Conservation (phyloP, 2,113 vertebrate genomes). For the Pseudonaja textilis region DNA sequence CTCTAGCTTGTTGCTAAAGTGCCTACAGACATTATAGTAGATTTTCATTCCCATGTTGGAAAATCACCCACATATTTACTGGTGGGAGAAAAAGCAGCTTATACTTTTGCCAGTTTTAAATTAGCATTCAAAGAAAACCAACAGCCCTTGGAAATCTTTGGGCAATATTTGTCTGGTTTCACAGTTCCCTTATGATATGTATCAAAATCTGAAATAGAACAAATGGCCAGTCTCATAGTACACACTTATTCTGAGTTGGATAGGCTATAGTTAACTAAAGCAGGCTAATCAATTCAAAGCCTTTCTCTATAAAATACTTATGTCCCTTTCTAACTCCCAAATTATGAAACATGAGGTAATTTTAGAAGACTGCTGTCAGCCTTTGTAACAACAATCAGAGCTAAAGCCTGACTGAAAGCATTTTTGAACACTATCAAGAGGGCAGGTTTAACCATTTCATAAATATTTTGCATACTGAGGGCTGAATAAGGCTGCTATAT, state of each 20-base stretch:
- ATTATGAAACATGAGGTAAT: constrained; percentile 10
- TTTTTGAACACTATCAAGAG: neutral
- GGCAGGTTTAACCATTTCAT: neutral
- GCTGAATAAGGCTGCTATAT: neutral
- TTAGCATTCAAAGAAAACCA: constrained; percentile 60
- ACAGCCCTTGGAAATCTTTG: constrained; percentile 59
- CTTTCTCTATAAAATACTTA: constrained; percentile 29
- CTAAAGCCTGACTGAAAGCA: neutral
- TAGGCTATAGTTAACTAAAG: constrained; percentile 51
- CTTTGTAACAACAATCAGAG: neutral
- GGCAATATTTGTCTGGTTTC: constrained; percentile 52
- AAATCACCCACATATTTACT: neutral
- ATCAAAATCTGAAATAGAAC: constrained; percentile 55
- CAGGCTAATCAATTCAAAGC: constrained; percentile 38
- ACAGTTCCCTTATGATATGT: constrained; percentile 55
- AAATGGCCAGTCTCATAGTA: constrained; percentile 58
- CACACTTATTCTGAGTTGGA: constrained; percentile 39
- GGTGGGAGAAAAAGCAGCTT: constrained; percentile 36
- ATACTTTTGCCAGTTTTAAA: constrained; percentile 56
- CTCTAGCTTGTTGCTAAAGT: neutral
- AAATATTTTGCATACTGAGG: neutral
- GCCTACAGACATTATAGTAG: neutral
- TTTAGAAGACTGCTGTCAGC: neutral
- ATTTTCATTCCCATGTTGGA: neutral
- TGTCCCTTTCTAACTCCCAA: neutral